A percentile compares a stretch with the other conserved stretches of the same genome.
phyloP scores from a whole-genome alignment of 2,888 invertebrate species.

The Adineta ricciae region DNA sequence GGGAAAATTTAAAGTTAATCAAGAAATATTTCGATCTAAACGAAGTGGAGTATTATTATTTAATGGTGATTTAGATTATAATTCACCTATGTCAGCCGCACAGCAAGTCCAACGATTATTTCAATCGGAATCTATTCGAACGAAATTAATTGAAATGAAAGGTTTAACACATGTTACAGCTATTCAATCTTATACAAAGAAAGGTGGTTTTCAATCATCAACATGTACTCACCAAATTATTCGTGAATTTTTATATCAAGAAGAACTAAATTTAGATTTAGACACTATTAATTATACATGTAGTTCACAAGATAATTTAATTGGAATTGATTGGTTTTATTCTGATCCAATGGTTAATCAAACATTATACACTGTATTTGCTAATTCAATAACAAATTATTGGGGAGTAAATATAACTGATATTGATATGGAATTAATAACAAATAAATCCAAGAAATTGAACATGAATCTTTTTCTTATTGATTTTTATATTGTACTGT shows the following conservation, averaged over 20 bases:
- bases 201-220: neutral
- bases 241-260: slow-evolving; percentile 8
- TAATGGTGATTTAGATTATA: slow-evolving; percentile 18
- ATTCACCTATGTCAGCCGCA: neutral
- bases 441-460: neutral
- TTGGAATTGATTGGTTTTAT: slow-evolving; percentile 17
- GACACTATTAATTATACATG: neutral
- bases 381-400: neutral
- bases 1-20: slow-evolving; percentile 13
- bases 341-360: neutral
- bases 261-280: neutral
- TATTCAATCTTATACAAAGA: neutral
- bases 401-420: neutral
- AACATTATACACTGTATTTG: neutral
- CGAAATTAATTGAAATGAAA: slow-evolving; percentile 6
- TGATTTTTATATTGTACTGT: neutral
- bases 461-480: neutral
- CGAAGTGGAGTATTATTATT: neutral
- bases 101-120: neutral
- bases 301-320: neutral
- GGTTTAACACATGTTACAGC: neutral
- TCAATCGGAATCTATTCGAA: neutral
- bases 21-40: neutral
- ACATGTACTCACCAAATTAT: neutral
- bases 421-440: neutral